Evolutionary conservation across 2,113 vertebrate genomes (phyloP).

Genomic region (Noctilio leporinus): DNA sequence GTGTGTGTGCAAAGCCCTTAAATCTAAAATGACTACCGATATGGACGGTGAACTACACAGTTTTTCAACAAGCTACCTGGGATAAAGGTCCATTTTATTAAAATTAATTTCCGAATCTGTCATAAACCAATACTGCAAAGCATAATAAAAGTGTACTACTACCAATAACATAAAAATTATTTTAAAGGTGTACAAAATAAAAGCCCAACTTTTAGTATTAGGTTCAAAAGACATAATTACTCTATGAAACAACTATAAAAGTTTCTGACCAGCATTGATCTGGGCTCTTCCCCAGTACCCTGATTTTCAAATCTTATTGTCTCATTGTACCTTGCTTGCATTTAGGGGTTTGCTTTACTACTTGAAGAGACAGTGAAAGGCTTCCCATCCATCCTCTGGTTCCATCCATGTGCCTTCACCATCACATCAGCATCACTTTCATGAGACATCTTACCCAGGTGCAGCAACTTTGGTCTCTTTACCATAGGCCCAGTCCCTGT

Average conservation of each 20-base stretch:
- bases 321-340: background rate
- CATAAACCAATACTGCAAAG: background rate
- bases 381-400: background rate
- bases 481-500: background rate
- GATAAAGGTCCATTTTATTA: background rate
- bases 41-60: background rate
- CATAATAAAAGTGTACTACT: background rate
- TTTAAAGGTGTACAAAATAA: background rate
- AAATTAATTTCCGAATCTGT: background rate
- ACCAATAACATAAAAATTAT: background rate
- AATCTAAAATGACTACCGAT: background rate
- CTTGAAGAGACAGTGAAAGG: background rate
- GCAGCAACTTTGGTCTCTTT: background rate
- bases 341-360: background rate
- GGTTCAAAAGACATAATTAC: background rate
- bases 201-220: background rate
- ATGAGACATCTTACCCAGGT: background rate
- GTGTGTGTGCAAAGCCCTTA: background rate
- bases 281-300: background rate
- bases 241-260: background rate
- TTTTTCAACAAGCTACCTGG: background rate
- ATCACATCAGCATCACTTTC: background rate
- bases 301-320: background rate
- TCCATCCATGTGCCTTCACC: background rate
- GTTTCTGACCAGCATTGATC: background rate